These are phyloP conservation scores for Autographa pulchrina DNA, from an alignment of 2,888 invertebrate genomes.

Conservation along the genomic window DNA sequence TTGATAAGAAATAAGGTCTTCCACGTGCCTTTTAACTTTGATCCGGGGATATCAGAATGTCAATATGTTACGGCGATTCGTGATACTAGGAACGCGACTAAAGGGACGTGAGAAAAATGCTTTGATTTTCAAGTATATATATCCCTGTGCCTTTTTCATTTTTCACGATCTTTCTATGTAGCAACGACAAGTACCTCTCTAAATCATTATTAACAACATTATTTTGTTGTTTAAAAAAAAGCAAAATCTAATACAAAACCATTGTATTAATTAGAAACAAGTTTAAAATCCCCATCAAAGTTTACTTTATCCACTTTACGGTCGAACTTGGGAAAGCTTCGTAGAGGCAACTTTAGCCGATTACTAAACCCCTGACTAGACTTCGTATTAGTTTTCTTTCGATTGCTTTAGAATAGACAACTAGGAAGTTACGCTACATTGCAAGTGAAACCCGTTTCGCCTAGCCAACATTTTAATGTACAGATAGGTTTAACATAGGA, in stretches of 20 bases:
- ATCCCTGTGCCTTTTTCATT: constrained; percentile 13
- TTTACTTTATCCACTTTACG: constrained; percentile 54
- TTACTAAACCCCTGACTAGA: constrained; percentile 51
- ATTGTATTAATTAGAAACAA: constrained; percentile 14
- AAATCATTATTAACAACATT: background rate
- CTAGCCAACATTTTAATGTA: constrained; percentile 51
- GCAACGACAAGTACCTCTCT: background rate
- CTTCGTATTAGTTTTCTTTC: constrained; percentile 68
- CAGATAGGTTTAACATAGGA: constrained; percentile 47
- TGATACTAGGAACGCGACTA: constrained; percentile 24
- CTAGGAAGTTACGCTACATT: constrained; percentile 57
- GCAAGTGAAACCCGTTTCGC: constrained; percentile 54
- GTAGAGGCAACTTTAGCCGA: constrained; percentile 56
- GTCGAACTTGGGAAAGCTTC: constrained; percentile 61
- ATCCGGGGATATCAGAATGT: constrained; percentile 56
- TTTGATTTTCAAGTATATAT: constrained; percentile 42
- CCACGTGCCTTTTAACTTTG: constrained; percentile 59
- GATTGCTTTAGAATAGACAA: constrained; percentile 65
- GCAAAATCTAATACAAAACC: constrained; percentile 1
- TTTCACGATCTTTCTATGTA: background rate
- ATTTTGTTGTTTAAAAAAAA: background rate
- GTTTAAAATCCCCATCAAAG: constrained; percentile 33
- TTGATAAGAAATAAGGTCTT: constrained; percentile 71
- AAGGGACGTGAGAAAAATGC: constrained; percentile 51
- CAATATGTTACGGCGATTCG: constrained; percentile 40